A percentile compares a stretch with the other conserved stretches of the same genome.
Conservation (phyloP, 2,888 invertebrate species). For the Lycia hirtaria region DNA sequence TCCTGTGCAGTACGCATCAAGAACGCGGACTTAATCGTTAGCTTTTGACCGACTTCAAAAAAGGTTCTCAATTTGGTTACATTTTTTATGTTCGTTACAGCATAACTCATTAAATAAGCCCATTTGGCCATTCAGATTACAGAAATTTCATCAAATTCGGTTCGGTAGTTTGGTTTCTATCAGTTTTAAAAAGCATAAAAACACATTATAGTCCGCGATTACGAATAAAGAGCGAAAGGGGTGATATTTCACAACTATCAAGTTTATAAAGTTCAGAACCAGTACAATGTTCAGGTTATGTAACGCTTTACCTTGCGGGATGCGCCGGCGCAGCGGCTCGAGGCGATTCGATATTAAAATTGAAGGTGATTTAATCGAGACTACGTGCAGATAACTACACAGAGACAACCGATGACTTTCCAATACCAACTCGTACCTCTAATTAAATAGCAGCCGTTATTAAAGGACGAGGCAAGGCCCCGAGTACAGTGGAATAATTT, state of each 20-base stretch:
- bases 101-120: no score
- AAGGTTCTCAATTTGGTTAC: no score
- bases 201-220: no score
- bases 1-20: no score
- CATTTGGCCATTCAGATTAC: no score
- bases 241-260: conserved; percentile 21
- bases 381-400: not conserved
- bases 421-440: not conserved
- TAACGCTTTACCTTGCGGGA: conserved; percentile 52
- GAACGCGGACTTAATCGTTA: no score
- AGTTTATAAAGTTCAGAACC: conserved; percentile 16
- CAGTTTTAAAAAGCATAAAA: not conserved
- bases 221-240: not conserved
- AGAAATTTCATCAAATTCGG: no score
- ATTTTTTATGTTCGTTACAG: no score
- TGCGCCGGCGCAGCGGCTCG: conserved; percentile 40
- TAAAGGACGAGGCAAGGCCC: no score
- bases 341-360: conserved; percentile 54
- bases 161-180: not conserved
- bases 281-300: conserved; percentile 31
- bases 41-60: no score
- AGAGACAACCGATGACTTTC: not conserved
- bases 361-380: conserved; percentile 62
- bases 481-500: no score
- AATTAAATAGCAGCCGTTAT: not conserved